A percentile compares a stretch with the other conserved stretches of the same genome.
These are phyloP conservation scores for Ophioninae sp. DNA, from an alignment of 2,888 invertebrate species.

Conservation along the genomic window DNA sequence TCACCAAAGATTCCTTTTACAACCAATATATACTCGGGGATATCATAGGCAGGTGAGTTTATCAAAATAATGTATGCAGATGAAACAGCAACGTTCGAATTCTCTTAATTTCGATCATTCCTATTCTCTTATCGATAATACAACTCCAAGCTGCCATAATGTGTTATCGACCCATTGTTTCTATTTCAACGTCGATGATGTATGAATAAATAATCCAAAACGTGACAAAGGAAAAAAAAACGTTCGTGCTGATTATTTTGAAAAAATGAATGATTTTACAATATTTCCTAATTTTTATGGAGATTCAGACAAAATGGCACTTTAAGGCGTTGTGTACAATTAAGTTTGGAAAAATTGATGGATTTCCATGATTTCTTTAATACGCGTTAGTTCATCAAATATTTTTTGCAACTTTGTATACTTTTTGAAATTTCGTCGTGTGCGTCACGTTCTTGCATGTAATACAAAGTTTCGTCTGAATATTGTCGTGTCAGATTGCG, in stretches of 20 bases:
- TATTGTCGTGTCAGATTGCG: conserved; percentile 46
- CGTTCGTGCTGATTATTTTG: background rate
- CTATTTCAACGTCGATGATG: background rate
- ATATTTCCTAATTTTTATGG: background rate
- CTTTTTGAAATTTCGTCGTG: too few relatives aligned
- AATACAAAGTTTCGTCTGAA: conserved; percentile 25
- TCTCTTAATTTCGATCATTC: background rate
- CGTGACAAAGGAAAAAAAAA: background rate
- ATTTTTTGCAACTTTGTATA: background rate
- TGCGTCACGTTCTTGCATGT: conserved; percentile 13
- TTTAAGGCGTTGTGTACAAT: background rate
- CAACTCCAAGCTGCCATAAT: background rate
- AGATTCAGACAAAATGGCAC: background rate
- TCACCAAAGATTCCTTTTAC: conserved; percentile 68
- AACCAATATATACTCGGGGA: conserved; percentile 73
- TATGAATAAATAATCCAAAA: background rate
- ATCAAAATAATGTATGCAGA: background rate
- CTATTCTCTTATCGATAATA: background rate
- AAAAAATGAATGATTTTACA: background rate
- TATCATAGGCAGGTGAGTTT: conserved; percentile 74
- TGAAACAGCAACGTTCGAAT: background rate
- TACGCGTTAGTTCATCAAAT: too few relatives aligned
- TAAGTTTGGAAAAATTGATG: too few relatives aligned
- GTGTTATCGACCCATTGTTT: background rate
- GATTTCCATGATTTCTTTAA: too few relatives aligned